Conservation (phyloP, 2,113 vertebrate genomes). For the Tichodroma muraria region DNA sequence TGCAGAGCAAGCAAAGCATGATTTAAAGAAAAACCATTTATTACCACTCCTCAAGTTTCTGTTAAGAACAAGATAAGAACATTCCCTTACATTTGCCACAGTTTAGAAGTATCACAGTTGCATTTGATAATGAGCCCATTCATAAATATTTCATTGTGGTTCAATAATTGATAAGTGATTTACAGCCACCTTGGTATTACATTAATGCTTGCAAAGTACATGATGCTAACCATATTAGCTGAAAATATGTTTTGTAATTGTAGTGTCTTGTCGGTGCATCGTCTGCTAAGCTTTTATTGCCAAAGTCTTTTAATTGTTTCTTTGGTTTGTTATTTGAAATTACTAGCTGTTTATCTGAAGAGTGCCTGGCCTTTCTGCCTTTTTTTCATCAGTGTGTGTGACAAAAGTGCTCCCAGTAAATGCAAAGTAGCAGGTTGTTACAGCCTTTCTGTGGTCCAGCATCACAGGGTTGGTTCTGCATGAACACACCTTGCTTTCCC, state of each 20-base stretch:
- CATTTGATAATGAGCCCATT: constrained; percentile 5
- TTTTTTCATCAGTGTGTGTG: neutral
- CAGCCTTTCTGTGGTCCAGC: neutral
- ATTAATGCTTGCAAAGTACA: neutral
- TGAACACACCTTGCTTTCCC: neutral
- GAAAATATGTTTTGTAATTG: constrained; percentile 34
- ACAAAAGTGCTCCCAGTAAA: neutral
- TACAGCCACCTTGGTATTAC: constrained; percentile 3
- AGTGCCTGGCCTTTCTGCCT: neutral
- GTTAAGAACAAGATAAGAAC: neutral
- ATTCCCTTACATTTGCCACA: neutral
- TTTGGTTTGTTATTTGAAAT: constrained; percentile 15
- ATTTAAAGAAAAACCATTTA: neutral
- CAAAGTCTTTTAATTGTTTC: constrained; percentile 20
- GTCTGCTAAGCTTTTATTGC: constrained; percentile 30
- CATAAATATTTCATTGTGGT: constrained; percentile 41
- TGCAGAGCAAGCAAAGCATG: neutral
- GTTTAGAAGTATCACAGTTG: neutral
- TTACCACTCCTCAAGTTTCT: neutral
- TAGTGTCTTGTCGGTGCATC: neutral
- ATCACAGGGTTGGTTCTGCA: neutral
- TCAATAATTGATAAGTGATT: constrained; percentile 61
- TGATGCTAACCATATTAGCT: constrained; percentile 16
- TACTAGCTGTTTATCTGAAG: neutral
- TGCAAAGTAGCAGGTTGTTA: neutral